phyloP scores from a whole-genome alignment of 2,888 invertebrate species.

The Lydus trimaculatus region DNA sequence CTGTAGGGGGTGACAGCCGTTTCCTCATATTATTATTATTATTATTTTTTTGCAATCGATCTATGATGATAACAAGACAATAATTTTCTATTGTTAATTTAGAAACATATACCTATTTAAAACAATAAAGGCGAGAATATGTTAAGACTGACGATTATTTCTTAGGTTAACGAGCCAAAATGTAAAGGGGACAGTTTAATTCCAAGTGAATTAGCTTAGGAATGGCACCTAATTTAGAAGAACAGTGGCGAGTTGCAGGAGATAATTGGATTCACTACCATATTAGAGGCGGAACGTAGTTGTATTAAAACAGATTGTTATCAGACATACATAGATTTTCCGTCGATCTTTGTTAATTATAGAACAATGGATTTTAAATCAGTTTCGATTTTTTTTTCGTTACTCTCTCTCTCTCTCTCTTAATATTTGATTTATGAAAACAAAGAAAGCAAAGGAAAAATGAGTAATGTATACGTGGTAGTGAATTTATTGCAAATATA shows the following conservation, averaged over 20 bases:
- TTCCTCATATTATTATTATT: background rate
- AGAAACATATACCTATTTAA: background rate
- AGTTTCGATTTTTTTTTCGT: background rate
- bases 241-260: conserved; percentile 49
- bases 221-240: conserved; percentile 54
- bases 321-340: conserved; percentile 35
- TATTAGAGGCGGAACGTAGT: conserved; percentile 51
- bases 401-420: background rate
- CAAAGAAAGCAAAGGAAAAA: background rate
- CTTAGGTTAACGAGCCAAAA: conserved; percentile 14
- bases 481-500: background rate
- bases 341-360: conserved; percentile 32
- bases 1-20: background rate
- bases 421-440: background rate
- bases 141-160: conserved; percentile 8
- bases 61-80: conserved; percentile 14
- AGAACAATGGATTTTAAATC: conserved; percentile 24
- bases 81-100: background rate
- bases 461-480: background rate
- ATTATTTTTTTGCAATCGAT: conserved; percentile 12
- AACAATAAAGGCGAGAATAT: background rate
- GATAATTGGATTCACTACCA: conserved; percentile 55
- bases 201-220: conserved; percentile 51
- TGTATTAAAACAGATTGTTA: conserved; percentile 54
- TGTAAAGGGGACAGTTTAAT: conserved; percentile 45